Percentiles rank a stretch among this genome's conserved stretches.
Evolutionary conservation across 2,113 vertebrate species (phyloP).

Genomic region (Micronycteris hirsuta): DNA sequence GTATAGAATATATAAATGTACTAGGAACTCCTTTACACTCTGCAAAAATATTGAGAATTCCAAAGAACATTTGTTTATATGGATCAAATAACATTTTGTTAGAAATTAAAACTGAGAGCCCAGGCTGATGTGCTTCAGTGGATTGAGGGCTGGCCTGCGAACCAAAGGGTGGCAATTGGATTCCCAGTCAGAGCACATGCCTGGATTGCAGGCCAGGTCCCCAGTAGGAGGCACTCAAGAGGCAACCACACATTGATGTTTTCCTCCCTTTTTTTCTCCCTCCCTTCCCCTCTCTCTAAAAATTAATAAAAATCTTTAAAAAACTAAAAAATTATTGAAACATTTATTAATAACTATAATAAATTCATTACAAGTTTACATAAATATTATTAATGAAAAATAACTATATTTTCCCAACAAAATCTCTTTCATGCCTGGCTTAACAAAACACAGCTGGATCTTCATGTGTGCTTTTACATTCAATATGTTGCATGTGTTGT

Average conservation of each 20-base stretch:
- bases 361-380: background rate
- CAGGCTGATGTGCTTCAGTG: background rate
- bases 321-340: constrained; percentile 1
- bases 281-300: no score
- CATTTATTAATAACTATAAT: background rate
- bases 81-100: background rate
- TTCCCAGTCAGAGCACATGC: no score
- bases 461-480: background rate
- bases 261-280: no score
- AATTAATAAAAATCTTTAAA: background rate
- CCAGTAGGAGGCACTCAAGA: no score
- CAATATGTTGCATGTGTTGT: background rate
- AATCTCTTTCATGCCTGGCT: constrained; percentile 34
- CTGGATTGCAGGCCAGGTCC: no score
- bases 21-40: background rate
- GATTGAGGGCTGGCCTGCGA: background rate
- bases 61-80: background rate
- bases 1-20: background rate
- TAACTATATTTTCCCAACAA: background rate
- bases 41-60: background rate
- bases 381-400: constrained; percentile 18
- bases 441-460: background rate
- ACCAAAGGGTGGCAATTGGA: no score
- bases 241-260: no score
- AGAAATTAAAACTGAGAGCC: constrained; percentile 28